Percentiles rank a stretch among this genome's conserved stretches.
These are phyloP conservation scores for Clavelina lepadiformis DNA, from an alignment of 23 tunicate species.

Conservation along the genomic window DNA sequence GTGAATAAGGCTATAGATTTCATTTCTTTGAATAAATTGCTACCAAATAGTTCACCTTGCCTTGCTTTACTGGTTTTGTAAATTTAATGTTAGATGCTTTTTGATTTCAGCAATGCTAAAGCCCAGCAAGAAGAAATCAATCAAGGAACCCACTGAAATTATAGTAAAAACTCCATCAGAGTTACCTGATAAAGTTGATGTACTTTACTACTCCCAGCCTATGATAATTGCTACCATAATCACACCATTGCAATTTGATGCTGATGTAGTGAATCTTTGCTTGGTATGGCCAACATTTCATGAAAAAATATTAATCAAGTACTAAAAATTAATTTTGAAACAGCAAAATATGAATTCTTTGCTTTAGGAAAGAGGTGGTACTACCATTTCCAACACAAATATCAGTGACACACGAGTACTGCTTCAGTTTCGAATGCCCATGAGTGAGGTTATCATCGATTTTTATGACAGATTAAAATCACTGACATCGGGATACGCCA, in stretches of 20 bases:
- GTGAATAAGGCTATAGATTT: too few relatives aligned
- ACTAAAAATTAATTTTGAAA: too few relatives aligned
- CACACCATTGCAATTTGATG: constrained; percentile 40
- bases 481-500: constrained; percentile 74
- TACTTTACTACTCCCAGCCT: constrained; percentile 49
- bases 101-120: constrained; percentile 41
- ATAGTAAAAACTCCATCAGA: constrained; percentile 37
- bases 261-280: constrained; percentile 17
- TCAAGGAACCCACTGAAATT: constrained; percentile 34
- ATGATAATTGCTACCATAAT: constrained; percentile 65
- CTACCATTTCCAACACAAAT: constrained; percentile 9
- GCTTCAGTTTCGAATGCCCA: constrained; percentile 38
- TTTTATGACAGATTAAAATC: constrained; percentile 71
- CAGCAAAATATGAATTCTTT: neutral
- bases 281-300: constrained; percentile 18
- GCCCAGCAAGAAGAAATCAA: constrained; percentile 13
- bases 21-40: too few relatives aligned
- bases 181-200: constrained; percentile 36
- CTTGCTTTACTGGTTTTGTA: too few relatives aligned
- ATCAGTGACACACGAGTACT: constrained; percentile 38
- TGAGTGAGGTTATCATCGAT: constrained; percentile 60
- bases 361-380: constrained; percentile 37
- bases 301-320: neutral
- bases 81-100: too few relatives aligned
- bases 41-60: too few relatives aligned